A percentile compares a stretch with the other conserved stretches of the same genome.
Evolutionary conservation across 2,888 invertebrate species (phyloP).

Genomic region (Drosophila algonquin): DNA sequence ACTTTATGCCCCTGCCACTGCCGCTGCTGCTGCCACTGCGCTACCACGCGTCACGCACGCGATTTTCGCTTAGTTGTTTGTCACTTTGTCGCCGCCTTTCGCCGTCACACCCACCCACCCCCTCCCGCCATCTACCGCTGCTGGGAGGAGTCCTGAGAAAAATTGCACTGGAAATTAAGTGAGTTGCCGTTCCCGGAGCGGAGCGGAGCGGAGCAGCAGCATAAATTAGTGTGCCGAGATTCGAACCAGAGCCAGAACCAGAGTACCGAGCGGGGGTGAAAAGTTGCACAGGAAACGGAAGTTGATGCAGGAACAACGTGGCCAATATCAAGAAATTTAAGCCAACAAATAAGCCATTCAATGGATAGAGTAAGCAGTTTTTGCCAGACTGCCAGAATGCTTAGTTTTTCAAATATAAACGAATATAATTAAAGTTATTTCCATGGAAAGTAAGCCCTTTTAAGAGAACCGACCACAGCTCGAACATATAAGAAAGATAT

Average conservation of each 20-base stretch:
- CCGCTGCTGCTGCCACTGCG: constrained; percentile 64
- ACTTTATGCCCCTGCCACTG: constrained; percentile 64
- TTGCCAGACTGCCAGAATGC: neutral
- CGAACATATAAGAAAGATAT: too few species aligned
- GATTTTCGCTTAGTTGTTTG: constrained; percentile 78
- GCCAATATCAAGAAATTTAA: neutral
- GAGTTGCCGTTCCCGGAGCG: constrained; percentile 54
- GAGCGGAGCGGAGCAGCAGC: constrained; percentile 33
- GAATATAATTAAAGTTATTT: neutral
- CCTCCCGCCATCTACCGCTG: constrained; percentile 1
- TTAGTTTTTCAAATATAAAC: neutral
- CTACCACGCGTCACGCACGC: constrained; percentile 79
- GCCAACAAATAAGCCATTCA: neutral
- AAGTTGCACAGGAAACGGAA: constrained; percentile 20
- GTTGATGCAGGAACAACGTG: neutral
- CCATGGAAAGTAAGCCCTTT: too few species aligned
- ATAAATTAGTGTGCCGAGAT: constrained; percentile 68
- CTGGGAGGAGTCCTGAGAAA: constrained; percentile 47
- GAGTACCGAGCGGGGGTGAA: constrained; percentile 6
- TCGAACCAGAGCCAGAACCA: constrained; percentile 11
- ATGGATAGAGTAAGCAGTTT: neutral
- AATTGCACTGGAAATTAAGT: constrained; percentile 70
- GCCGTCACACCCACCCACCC: neutral
- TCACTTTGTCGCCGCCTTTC: constrained; percentile 61
- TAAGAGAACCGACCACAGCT: too few species aligned